Evolutionary conservation across 2,888 invertebrate genomes (phyloP).

Genomic region (Spilarctia lutea): DNA sequence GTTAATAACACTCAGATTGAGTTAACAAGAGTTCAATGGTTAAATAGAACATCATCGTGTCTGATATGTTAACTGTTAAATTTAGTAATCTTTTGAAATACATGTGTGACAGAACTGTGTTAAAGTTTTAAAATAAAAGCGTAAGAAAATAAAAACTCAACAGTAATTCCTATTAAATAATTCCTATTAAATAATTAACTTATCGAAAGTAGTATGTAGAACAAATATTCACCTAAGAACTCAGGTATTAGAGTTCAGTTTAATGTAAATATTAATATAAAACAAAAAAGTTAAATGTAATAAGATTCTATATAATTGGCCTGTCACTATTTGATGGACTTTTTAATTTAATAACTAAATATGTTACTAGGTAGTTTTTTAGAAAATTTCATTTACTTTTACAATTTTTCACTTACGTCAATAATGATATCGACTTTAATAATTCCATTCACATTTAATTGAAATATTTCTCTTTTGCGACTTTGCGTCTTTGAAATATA

Average conservation of each 20-base stretch:
- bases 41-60: neutral
- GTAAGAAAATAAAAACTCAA: neutral
- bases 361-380: conserved; percentile 19
- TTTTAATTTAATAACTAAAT: conserved; percentile 19
- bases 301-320: conserved; percentile 31
- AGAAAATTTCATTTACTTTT: neutral
- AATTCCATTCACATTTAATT: too few relatives aligned
- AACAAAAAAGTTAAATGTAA: conserved; percentile 19
- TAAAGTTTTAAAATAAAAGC: neutral
- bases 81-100: neutral
- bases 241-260: neutral
- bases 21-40: neutral
- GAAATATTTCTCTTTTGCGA: neutral
- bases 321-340: conserved; percentile 27
- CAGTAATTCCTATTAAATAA: neutral
- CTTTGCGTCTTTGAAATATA: too few relatives aligned
- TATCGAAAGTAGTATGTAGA: neutral
- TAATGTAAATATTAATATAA: neutral
- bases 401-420: neutral
- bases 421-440: neutral
- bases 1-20: neutral
- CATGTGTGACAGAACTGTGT: neutral
- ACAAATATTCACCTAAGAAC: neutral
- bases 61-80: neutral
- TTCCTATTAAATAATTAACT: too few relatives aligned